phyloP scores from a whole-genome alignment of 2,888 invertebrate species.

The Hydroisotoma schaefferi region DNA sequence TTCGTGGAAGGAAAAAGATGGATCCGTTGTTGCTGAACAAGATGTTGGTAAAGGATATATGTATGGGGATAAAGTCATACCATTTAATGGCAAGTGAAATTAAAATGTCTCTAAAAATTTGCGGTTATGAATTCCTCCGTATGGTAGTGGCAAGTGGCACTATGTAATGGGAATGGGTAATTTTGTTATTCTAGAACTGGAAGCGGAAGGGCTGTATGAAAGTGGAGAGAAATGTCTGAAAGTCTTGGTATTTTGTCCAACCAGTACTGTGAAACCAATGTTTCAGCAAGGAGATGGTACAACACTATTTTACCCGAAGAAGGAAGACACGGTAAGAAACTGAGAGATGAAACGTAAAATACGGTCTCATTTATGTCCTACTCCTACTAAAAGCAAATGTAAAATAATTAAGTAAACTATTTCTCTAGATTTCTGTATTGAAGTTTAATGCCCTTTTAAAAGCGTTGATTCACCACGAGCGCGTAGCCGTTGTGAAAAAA shows the following conservation, averaged over 20 bases:
- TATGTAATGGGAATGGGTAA: no score
- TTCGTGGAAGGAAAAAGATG: constrained; percentile 32
- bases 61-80: constrained; percentile 40
- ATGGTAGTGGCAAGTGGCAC: no score
- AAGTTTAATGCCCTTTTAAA: constrained; percentile 37
- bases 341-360: neutral
- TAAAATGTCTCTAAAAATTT: neutral
- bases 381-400: no score
- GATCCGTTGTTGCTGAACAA: constrained; percentile 23
- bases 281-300: constrained; percentile 37
- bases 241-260: constrained; percentile 41
- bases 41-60: constrained; percentile 34
- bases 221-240: constrained; percentile 42
- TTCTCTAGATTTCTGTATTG: constrained; percentile 31
- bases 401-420: neutral
- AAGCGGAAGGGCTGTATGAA: constrained; percentile 16
- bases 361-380: no score
- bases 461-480: constrained; percentile 26
- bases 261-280: constrained; percentile 30
- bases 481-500: constrained; percentile 41
- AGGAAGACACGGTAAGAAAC: constrained; percentile 26
- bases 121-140: neutral
- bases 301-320: constrained; percentile 36
- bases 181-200: no score
- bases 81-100: constrained; percentile 31